phyloP scores from a whole-genome alignment of 1,140 invertebrate genomes.

The Microvelia longipes region DNA sequence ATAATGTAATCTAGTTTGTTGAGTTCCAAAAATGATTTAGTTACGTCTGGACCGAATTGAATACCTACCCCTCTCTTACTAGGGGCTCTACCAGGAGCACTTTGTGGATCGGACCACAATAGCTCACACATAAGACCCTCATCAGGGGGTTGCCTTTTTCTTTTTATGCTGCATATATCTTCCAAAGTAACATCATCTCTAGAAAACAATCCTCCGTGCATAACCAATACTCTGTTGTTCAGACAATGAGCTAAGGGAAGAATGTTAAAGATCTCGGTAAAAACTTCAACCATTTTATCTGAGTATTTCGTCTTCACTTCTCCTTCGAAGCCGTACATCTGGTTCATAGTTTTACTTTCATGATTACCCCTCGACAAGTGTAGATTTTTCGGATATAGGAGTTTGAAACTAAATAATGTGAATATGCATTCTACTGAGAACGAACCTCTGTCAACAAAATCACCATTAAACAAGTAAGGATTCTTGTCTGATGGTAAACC shows the following conservation, averaged over 20 bases:
- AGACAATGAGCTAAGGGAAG: constrained; percentile 90
- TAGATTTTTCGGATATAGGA: constrained; percentile 67
- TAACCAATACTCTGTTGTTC: constrained; percentile 78
- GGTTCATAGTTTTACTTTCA: constrained; percentile 87
- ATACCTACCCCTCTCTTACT: constrained; percentile 95
- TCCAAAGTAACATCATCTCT: constrained; percentile 78
- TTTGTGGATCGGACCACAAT: constrained; percentile 95
- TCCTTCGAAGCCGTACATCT: constrained; percentile 97
- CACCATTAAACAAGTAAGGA: constrained; percentile 87
- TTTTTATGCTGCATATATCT: constrained; percentile 72
- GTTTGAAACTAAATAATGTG: constrained; percentile 55
- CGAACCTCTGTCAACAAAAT: constrained; percentile 78
- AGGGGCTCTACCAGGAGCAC: constrained; percentile 62
- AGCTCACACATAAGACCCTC: constrained; percentile 95
- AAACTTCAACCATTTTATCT: constrained; percentile 84
- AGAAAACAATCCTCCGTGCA: constrained; percentile 89
- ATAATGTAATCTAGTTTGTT: constrained; percentile 90
- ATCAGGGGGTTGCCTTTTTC: constrained; percentile 93
- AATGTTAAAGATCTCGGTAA: constrained; percentile 98
- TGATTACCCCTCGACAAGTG: constrained; percentile 82
- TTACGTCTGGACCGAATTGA: constrained; percentile 97
- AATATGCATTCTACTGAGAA: constrained; percentile 69
- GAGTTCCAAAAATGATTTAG: constrained; percentile 60
- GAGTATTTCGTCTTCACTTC: constrained; percentile 94
- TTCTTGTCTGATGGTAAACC: constrained; percentile 75